Base-by-base conservation (phyloP, 2,888 invertebrate species). In the Xanthorhoe designata region DNA sequence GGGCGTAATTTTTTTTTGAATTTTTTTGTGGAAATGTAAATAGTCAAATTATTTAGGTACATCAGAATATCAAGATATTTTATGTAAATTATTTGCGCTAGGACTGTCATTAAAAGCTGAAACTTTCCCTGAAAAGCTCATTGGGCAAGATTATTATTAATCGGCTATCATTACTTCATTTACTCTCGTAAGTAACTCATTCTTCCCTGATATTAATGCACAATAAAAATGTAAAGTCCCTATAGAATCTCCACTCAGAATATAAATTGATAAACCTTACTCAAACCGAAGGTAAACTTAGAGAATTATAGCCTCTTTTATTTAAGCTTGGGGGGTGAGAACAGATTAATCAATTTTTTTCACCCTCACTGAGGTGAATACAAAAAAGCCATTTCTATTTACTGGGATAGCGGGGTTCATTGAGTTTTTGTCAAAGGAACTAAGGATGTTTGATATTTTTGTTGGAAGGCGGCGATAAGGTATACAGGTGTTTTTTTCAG, bases 311-410 rank as follows among this genome's bases (percentile, higher is more conserved):
- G 58, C 60, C 61, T 61, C 55, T 45, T 54, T 64, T 66, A 69
- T 64, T 68, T 62, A 66, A 59, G 61, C 52, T 50, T 53, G 55
- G 50, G 61, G 64, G 62, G 65, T 55, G 61, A 52, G 57, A 50
- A 55, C 55, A 61, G 57, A 70, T 73, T 64, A 65, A 73, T 73
- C 64, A 71, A 54, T 64, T 65, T 57, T 24, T 64, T 61, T 52
- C 57, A 54, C 66, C 64, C 66, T 60, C 55, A 52, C 66, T 32
- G 51, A 45, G 51, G 29, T 61, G 67, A 71, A 67, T 71, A 71
- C 68, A 67, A 69, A 69, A 62, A 67, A 68, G 17, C 61, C 68
- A 64, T 65, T 70, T 59, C 62, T 60, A 60, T 63, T 67, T 70
- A 5, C 68, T 19, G 17, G 42, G 52, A 10, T n/a, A 15, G 19